Base-by-base conservation (phyloP, 2,888 invertebrate genomes). In the Helleia helle region DNA sequence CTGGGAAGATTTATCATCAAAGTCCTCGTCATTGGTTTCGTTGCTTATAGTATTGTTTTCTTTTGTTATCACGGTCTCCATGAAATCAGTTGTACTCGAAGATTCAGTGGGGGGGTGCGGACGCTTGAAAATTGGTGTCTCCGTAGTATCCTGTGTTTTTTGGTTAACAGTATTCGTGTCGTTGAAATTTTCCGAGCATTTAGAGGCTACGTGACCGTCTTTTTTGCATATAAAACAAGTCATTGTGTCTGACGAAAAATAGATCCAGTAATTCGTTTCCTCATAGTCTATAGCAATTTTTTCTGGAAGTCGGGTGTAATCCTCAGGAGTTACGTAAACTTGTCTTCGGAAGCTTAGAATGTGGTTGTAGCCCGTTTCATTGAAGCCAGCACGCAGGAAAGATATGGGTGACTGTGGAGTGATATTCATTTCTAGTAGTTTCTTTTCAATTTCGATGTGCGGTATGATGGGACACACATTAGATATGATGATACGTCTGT, bases 1-100 rank as follows among this genome's bases (percentile, higher is more conserved):
- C 37, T 37, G 37, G 25, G 37, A 37, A 3, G 26, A 37, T 14
- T 24, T 37, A 26, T 26, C 27, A 37, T 26, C 14, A 14, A n/a
- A n/a, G n/a, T 37, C 37, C 17, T 37, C 26, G 8, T 26, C 26
- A 26, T 15, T 37, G 26, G 37, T 14, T 14, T 22, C 24, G 24
- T 26, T 13, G 37, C 14, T 37, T 3, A 5, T 3, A 4, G 18
- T 5, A 18, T 18, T 4, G 36, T 36, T 25, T 36, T 36, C 25
- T 36, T 36, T 36, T 25, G 25, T 36, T 36, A 8, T 13, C 24
- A 25, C 36, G 25, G 36, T 36, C 14, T 36, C 36, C 36, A 36
- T 24, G n/a, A 36, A 13, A 25, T 36, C 36, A 11, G 11, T 36
- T 24, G 22, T 36, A 24, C 36, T 36, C 36, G 36, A 36, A 22